These are phyloP conservation scores for Sylvilagus bachmani DNA, from an alignment of 2,113 vertebrate genomes.

Conservation along the genomic window DNA sequence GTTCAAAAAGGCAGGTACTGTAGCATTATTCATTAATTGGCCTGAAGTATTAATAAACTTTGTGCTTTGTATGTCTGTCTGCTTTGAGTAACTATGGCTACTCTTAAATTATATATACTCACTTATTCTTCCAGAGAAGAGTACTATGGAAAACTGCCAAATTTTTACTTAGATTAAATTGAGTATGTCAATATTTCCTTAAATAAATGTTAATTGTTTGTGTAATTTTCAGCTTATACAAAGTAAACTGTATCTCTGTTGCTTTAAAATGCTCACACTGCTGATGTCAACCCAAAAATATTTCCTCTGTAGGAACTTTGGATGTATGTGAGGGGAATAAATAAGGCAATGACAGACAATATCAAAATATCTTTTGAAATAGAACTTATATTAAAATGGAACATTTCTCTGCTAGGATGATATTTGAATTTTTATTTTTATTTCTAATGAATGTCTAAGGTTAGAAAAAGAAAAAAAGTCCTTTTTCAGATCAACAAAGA, in stretches of 20 bases:
- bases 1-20: conserved; percentile 9
- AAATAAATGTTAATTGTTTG: conserved; percentile 45
- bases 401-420: conserved; percentile 7
- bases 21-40: conserved; percentile 16
- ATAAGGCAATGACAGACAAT: conserved; percentile 56
- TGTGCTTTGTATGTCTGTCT: neutral
- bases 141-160: neutral
- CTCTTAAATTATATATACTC: neutral
- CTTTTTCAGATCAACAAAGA: conserved; percentile 54
- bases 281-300: conserved; percentile 48
- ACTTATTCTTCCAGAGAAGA: conserved; percentile 43
- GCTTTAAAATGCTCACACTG: conserved; percentile 34
- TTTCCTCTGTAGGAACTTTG: conserved; percentile 32
- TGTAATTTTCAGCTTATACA: conserved; percentile 25
- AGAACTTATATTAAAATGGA: conserved; percentile 50
- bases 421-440: conserved; percentile 53
- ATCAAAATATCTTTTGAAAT: conserved; percentile 63
- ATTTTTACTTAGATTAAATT: conserved; percentile 35
- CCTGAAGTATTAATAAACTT: neutral
- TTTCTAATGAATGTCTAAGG: neutral
- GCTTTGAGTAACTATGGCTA: neutral
- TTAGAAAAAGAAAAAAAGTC: neutral
- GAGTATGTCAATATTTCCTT: conserved; percentile 16
- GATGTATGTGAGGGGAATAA: conserved; percentile 31
- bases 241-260: neutral